phyloP scores from a whole-genome alignment of 53 echinoderm and acorn worm species.

The Echinometra lucunter region DNA sequence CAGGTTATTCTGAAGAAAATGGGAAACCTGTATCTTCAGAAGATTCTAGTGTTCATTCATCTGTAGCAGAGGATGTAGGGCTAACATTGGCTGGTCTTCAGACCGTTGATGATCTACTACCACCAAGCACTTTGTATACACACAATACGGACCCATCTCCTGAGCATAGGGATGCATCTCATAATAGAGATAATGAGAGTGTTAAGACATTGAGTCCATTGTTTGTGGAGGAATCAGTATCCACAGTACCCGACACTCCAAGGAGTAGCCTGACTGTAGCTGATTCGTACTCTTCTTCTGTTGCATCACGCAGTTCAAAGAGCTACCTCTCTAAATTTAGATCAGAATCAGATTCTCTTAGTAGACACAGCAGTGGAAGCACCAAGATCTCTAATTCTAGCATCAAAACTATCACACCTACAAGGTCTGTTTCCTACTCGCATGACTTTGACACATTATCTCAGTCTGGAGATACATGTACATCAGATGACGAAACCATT shows the following conservation, averaged over 20 bases:
- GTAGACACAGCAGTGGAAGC: neutral
- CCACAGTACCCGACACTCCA: constrained; percentile 37
- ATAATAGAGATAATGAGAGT: constrained; percentile 74
- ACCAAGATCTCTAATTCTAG: constrained; percentile 31
- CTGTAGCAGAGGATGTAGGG: constrained; percentile 54
- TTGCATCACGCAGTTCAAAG: constrained; percentile 3
- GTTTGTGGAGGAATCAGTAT: constrained; percentile 61
- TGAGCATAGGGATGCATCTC: neutral
- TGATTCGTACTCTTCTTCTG: constrained; percentile 70
- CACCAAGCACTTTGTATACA: neutral
- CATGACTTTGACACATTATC: constrained; percentile 60
- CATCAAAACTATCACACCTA: neutral
- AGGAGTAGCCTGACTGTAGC: constrained; percentile 66
- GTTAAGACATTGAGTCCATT: constrained; percentile 61
- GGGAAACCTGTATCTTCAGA: neutral
- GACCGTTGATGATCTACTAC: constrained; percentile 80
- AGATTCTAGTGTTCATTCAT: constrained; percentile 48
- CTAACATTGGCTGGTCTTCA: constrained; percentile 74
- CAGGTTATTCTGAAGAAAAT: neutral
- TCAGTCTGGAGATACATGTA: neutral
- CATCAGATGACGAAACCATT: constrained; percentile 29
- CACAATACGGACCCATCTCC: neutral
- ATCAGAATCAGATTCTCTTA: neutral
- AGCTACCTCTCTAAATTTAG: neutral
- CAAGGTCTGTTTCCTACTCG: constrained; percentile 22